These are phyloP conservation scores for Fistularia tabacaria DNA, from an alignment of 2,797 vertebrate species.

Conservation along the genomic window DNA sequence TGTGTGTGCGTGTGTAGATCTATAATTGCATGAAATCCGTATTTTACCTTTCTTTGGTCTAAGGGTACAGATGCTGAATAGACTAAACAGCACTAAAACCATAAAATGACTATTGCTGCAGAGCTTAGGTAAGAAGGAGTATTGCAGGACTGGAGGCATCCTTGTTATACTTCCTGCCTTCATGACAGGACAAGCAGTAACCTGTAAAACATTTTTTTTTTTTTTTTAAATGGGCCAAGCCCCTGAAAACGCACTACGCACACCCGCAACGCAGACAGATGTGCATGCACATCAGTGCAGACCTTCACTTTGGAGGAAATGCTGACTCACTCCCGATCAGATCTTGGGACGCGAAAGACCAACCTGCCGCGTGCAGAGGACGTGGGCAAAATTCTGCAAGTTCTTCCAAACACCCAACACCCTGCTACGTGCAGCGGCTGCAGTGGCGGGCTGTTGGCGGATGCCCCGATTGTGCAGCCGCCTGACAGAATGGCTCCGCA, in stretches of 20 bases:
- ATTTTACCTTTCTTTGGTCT: constrained; percentile 10
- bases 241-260: constrained; percentile 27
- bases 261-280: constrained; percentile 31
- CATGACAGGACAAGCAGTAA: constrained; percentile 9
- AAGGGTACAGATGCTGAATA: constrained; percentile 25
- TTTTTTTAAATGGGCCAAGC: constrained; percentile 30
- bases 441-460: not conserved
- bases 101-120: not conserved
- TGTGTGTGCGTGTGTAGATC: constrained; percentile 7
- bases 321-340: too few species aligned
- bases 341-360: too few species aligned
- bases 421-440: not conserved
- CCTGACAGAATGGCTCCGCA: not conserved
- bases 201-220: not conserved
- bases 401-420: constrained; percentile 17
- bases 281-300: constrained; percentile 35
- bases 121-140: too few species aligned
- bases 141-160: not conserved
- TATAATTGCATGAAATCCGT: constrained; percentile 25
- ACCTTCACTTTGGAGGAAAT: constrained; percentile 16
- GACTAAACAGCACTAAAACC: constrained; percentile 12
- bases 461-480: not conserved
- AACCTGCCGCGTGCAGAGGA: not conserved
- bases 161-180: constrained; percentile 6
- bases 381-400: constrained; percentile 12